These are phyloP conservation scores for Carcinoscorpius rotundicauda DNA, from an alignment of 1,140 invertebrate genomes.

Conservation along the genomic window DNA sequence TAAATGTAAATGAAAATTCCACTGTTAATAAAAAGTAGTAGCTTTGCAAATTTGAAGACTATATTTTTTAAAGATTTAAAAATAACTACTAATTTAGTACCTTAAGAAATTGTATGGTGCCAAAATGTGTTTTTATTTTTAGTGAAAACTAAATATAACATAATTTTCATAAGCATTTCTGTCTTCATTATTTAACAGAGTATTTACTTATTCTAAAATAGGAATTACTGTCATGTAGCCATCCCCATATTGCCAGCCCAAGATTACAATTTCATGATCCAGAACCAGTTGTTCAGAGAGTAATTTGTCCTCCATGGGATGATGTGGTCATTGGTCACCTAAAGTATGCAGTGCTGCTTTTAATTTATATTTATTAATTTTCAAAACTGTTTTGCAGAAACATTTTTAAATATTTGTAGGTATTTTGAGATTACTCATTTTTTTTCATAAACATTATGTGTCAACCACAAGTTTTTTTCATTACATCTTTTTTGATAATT, in stretches of 20 bases:
- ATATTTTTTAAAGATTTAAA: not conserved
- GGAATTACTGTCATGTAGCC: conserved; percentile 57
- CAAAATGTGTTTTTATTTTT: too few species aligned
- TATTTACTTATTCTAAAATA: too few species aligned
- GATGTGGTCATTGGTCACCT: conserved; percentile 68
- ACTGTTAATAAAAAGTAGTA: too few species aligned
- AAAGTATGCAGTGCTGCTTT: conserved; percentile 36
- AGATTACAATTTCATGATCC: conserved; percentile 52
- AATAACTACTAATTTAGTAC: conserved; percentile 2
- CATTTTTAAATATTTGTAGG: conserved; percentile 1
- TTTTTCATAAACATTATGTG: too few species aligned
- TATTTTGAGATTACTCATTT: too few species aligned
- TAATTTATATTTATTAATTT: not conserved
- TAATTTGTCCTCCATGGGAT: conserved; percentile 57
- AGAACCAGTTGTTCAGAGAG: conserved; percentile 52
- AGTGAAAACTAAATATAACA: too few species aligned
- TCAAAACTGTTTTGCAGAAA: conserved; percentile 4
- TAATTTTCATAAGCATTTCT: too few species aligned
- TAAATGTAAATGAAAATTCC: too few species aligned
- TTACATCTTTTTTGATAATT: too few species aligned
- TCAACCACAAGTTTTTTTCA: too few species aligned
- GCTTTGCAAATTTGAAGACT: conserved; percentile 5
- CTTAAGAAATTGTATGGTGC: too few species aligned
- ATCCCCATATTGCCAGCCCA: conserved; percentile 55
- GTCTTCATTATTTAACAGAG: too few species aligned